phyloP scores from a whole-genome alignment of 2,113 vertebrate genomes.

The Amphiprion ocellaris region DNA sequence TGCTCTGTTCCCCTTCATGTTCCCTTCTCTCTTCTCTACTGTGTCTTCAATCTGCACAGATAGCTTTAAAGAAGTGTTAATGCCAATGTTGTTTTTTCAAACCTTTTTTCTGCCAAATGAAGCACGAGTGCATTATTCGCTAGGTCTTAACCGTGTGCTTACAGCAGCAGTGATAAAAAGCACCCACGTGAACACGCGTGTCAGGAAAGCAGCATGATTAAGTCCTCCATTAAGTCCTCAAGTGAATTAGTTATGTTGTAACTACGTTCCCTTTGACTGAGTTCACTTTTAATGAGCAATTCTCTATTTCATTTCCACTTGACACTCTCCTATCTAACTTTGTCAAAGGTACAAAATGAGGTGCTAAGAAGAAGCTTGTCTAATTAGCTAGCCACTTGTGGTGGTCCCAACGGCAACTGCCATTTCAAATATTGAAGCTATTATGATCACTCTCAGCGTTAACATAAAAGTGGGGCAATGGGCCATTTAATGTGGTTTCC shows the following conservation, averaged over 20 bases:
- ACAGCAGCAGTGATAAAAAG: conserved; percentile 24
- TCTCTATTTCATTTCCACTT: conserved; percentile 72
- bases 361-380: conserved; percentile 54
- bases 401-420: conserved; percentile 30
- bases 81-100: conserved; percentile 33
- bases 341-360: conserved; percentile 67
- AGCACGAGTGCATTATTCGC: conserved; percentile 20
- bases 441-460: conserved; percentile 55
- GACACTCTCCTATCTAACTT: conserved; percentile 58
- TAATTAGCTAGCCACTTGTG: conserved; percentile 73
- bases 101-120: conserved; percentile 1
- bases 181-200: conserved; percentile 23
- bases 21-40: neutral
- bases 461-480: conserved; percentile 47
- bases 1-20: conserved; percentile 51
- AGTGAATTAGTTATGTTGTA: conserved; percentile 60
- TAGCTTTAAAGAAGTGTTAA: conserved; percentile 39
- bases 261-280: conserved; percentile 53
- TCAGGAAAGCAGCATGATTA: conserved; percentile 42
- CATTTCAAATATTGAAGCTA: conserved; percentile 55
- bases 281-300: conserved; percentile 71
- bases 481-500: conserved; percentile 37
- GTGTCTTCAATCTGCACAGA: conserved; percentile 33
- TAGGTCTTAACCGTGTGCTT: conserved; percentile 19
- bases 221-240: conserved; percentile 57